Conservation (phyloP, 2,797 vertebrate species). For the Glyptemys insculpta region DNA sequence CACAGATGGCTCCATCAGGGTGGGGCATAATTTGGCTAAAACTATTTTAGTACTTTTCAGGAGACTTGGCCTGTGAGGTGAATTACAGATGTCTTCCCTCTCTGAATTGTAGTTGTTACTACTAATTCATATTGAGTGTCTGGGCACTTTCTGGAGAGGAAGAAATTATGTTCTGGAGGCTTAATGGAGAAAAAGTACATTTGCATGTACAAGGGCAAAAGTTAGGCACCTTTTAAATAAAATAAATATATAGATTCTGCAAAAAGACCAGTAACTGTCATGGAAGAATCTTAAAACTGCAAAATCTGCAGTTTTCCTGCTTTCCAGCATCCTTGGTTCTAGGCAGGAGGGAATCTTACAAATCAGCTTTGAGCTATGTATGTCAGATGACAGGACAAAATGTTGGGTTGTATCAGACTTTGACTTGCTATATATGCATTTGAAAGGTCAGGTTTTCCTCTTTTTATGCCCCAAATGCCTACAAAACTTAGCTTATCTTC, state of each 20-base stretch:
- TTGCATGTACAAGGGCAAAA: conserved; percentile 13
- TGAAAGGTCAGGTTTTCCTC: neutral
- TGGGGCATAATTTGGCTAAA: neutral
- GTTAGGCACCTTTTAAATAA: neutral
- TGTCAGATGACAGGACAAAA: neutral
- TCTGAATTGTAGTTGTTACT: neutral
- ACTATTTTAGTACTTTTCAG: neutral
- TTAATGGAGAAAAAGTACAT: neutral
- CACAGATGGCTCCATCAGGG: conserved; percentile 1
- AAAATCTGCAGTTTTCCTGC: conserved; percentile 29
- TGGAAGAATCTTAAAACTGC: conserved; percentile 5
- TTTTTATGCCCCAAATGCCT: neutral
- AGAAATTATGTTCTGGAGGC: fast-evolving
- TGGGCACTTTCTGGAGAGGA: neutral
- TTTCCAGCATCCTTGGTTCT: neutral
- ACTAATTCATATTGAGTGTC: neutral
- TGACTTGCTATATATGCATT: neutral
- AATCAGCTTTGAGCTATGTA: neutral
- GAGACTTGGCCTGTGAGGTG: neutral
- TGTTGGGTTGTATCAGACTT: neutral
- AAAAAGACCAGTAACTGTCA: neutral
- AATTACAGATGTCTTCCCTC: neutral
- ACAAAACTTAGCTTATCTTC: neutral
- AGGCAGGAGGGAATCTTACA: neutral
- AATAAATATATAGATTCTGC: neutral